phyloP scores from a whole-genome alignment of 2,113 vertebrate species.

The Laticauda colubrina region DNA sequence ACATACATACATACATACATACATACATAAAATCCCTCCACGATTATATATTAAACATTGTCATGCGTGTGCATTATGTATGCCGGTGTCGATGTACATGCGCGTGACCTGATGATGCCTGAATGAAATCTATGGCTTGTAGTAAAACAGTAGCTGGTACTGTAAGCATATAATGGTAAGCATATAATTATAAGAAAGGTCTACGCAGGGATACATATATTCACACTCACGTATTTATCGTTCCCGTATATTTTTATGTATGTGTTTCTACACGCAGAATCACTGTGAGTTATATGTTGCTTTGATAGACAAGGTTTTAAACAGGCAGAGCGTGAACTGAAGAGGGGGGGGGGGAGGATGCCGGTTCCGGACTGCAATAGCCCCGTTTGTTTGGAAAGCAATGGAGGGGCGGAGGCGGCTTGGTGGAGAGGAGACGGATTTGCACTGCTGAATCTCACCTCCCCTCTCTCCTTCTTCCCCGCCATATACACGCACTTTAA shows the following conservation, averaged over 20 bases:
- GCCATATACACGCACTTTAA: constrained; percentile 41
- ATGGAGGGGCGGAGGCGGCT: neutral
- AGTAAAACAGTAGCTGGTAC: neutral
- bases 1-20: too few species aligned
- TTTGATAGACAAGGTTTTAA: neutral
- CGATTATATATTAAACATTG: neutral
- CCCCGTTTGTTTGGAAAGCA: neutral
- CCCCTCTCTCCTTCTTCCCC: constrained; percentile 3
- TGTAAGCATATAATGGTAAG: neutral
- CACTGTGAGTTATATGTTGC: neutral
- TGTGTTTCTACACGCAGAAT: fast-evolving
- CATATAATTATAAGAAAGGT: neutral
- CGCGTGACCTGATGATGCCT: neutral
- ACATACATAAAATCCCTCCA: neutral
- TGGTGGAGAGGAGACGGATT: neutral
- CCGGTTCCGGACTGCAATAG: neutral
- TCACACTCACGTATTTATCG: too few species aligned
- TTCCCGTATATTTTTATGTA: fast-evolving
- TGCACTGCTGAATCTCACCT: constrained; percentile 21
- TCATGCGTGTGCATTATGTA: neutral
- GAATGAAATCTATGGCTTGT: neutral
- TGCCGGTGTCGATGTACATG: neutral
- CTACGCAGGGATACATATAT: neutral
- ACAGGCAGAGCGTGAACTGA: neutral
- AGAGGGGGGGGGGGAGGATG: fast-evolving